Evolutionary conservation across 1,140 invertebrate species (phyloP), one percentile per base, ranked within the genome.

Genomic region (Gryllus bimaculatus): DNA sequence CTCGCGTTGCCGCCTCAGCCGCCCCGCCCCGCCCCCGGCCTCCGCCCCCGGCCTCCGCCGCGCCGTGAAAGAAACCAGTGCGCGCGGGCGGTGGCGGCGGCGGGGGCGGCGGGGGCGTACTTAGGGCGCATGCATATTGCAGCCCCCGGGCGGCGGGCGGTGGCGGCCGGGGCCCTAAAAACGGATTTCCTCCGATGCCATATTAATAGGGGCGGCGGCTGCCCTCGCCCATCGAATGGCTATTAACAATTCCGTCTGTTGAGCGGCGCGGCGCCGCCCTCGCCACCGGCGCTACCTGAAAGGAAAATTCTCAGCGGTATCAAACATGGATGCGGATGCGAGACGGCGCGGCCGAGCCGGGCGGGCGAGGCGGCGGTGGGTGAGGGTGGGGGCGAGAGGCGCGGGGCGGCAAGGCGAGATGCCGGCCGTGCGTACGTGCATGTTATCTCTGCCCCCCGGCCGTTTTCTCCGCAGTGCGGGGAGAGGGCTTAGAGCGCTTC

Each of bases 231-330:
- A 66, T 66, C 54, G 54, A 66, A 66, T 66, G 54, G 54, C 10
- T 18, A 66, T 66, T 66, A 66, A 66, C 54, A 66, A 66, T 66
- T 66, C 54, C 54, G 54, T 66, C 54, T 66, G 54, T 66, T 1
- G 2, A 7, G 2, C 2, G 10, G 2, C 2, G 2, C 2, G 54
- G 2, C 18, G 18, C 54, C 54, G 10, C 54, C 10, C 2, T 7
- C 54, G 2, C 2, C 10, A 10, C 54, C 54, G 54, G 54, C 54
- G 2, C 2, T 66, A 66, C 54, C 54, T 66, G 54, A 66, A 66
- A 66, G 54, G 54, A 66, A 66, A 66, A 66, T 66, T 66, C 54
- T 66, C 54, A 66, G 54, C 54, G 54, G 54, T 66, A 66, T 66
- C 54, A 66, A 66, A 66, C 54, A 66, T 66, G 54, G 54, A 66